phyloP scores from a whole-genome alignment of 2,888 invertebrate genomes.

The Watsonalla binaria region DNA sequence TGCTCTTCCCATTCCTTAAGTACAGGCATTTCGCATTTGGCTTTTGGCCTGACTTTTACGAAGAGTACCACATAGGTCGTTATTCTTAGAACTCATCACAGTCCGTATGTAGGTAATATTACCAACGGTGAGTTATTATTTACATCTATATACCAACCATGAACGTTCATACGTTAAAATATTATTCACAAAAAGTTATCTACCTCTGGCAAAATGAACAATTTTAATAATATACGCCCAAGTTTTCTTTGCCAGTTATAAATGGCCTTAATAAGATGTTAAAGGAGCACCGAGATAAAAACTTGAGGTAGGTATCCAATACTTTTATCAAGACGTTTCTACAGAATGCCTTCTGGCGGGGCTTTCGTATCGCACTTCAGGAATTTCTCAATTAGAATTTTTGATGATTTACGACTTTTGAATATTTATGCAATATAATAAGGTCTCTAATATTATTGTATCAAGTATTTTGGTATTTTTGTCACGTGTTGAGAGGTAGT shows the following conservation, averaged over 20 bases:
- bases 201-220: conserved; percentile 4
- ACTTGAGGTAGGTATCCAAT: conserved; percentile 25
- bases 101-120: too few relatives aligned
- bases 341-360: conserved; percentile 20
- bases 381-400: conserved; percentile 19
- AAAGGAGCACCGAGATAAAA: conserved; percentile 31
- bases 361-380: conserved; percentile 19
- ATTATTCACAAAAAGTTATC: neutral
- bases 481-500: neutral
- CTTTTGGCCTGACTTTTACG: too few relatives aligned
- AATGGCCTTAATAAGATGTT: conserved; percentile 31
- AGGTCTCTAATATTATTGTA: neutral
- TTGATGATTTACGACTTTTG: conserved; percentile 19
- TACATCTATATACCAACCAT: too few relatives aligned
- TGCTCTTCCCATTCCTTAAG: too few relatives aligned
- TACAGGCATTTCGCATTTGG: too few relatives aligned
- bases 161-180: neutral
- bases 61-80: too few relatives aligned
- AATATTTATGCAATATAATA: conserved; percentile 6
- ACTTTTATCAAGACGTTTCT: conserved; percentile 29
- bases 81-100: too few relatives aligned
- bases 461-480: neutral
- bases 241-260: conserved; percentile 14
- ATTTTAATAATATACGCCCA: conserved; percentile 7
- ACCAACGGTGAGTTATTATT: too few relatives aligned